phyloP scores from a whole-genome alignment of 2,797 vertebrate genomes.

The Melanotaenia parkinsoni region DNA sequence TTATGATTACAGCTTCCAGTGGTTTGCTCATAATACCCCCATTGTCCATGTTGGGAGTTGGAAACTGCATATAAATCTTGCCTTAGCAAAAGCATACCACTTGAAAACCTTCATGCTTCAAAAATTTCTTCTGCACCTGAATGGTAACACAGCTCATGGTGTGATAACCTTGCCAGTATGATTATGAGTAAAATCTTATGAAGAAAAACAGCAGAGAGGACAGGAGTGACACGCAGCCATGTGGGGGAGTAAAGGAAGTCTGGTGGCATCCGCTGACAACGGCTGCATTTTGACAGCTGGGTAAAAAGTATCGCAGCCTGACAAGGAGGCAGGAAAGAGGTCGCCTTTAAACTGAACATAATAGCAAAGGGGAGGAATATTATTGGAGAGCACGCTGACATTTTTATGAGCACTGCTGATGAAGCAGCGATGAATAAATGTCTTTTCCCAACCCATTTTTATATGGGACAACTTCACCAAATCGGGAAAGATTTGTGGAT shows the following conservation, averaged over 20 bases:
- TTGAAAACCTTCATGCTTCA: conserved; percentile 52
- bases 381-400: conserved; percentile 56
- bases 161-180: conserved; percentile 65
- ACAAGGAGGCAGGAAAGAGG: conserved; percentile 55
- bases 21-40: conserved; percentile 57
- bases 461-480: conserved; percentile 42
- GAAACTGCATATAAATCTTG: conserved; percentile 49
- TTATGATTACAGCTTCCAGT: conserved; percentile 60
- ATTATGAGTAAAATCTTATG: conserved; percentile 48
- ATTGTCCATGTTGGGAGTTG: conserved; percentile 40
- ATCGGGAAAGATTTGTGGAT: conserved; percentile 40
- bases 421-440: conserved; percentile 62
- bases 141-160: conserved; percentile 35
- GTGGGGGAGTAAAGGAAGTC: conserved; percentile 33
- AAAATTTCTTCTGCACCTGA: conserved; percentile 46
- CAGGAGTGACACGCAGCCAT: conserved; percentile 44
- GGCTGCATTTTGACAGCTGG: conserved; percentile 46
- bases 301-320: conserved; percentile 38
- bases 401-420: conserved; percentile 71
- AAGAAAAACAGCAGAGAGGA: conserved; percentile 50
- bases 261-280: conserved; percentile 30
- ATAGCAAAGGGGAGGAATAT: conserved; percentile 53
- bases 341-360: conserved; percentile 49
- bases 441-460: conserved; percentile 63
- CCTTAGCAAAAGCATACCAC: conserved; percentile 57